phyloP scores from a whole-genome alignment of 2,797 vertebrate species.

The Sphaeramia orbicularis region DNA sequence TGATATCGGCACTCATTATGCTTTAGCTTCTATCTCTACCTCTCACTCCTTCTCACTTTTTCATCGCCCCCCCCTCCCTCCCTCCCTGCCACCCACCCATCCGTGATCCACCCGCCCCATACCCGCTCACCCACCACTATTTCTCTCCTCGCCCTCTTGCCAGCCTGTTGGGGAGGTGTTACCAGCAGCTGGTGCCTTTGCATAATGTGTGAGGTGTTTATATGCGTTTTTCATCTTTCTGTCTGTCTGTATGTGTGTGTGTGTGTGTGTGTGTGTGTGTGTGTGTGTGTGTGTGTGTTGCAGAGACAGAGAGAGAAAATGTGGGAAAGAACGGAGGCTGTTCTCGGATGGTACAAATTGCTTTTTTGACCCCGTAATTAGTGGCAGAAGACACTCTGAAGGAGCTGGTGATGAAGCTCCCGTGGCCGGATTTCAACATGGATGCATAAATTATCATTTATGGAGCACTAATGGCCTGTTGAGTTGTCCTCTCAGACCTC shows the following conservation, averaged over 20 bases:
- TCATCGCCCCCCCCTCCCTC: constrained; percentile 42
- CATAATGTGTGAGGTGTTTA: constrained; percentile 86
- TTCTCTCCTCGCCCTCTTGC: constrained; percentile 74
- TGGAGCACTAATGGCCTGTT: constrained; percentile 82
- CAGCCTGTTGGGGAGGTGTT: constrained; percentile 85
- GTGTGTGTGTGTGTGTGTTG: constrained; percentile 24
- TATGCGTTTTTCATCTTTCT: constrained; percentile 63
- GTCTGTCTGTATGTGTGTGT: constrained; percentile 30
- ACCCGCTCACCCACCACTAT: constrained; percentile 30
- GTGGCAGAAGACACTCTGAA: constrained; percentile 81
- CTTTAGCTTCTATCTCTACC: constrained; percentile 36
- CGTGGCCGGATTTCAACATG: constrained; percentile 80
- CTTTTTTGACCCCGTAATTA: constrained; percentile 89
- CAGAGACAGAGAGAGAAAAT: constrained; percentile 27
- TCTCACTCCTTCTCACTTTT: constrained; percentile 57
- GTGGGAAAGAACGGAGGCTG: constrained; percentile 74
- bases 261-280: too few species aligned
- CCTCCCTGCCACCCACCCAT: constrained; percentile 39
- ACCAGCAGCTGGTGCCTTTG: constrained; percentile 87
- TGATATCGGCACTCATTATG: constrained; percentile 66
- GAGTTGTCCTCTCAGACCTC: constrained; percentile 74
- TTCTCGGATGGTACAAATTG: constrained; percentile 86
- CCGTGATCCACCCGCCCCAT: constrained; percentile 31
- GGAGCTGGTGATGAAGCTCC: constrained; percentile 81
- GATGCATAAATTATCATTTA: constrained; percentile 86